Evolutionary conservation across 2,888 invertebrate genomes (phyloP), one percentile per base, ranked within the genome.

Genomic region (Synergus umbraculus): DNA sequence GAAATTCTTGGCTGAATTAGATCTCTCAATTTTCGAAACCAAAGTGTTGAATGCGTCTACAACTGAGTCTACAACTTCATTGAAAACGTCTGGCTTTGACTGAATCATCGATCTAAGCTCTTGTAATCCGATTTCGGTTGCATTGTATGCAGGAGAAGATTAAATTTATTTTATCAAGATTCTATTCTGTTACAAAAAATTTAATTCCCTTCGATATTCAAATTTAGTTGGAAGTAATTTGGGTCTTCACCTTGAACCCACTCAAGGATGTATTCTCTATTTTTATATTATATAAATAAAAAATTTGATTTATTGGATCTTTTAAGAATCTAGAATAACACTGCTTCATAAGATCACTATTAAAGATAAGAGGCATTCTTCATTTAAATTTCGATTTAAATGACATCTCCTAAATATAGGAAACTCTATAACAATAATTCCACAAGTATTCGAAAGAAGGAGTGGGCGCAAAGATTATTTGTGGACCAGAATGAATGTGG

Each of bases 61-160:
- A 49, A 49, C 12, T n/a, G 49, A 49, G 15, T 49, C n/a, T n/a
- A 69, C 44, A 46, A 49, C 46, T 46, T 46, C 13, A 67, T 46
- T 69, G 46, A 41, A 65, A 41, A 65, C 41, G 8, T 66, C 18
- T 29, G 29, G 3, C 29, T 67, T 64, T 67, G 44, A 44, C 46
- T 60, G 49, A 69, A 49, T 69, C 49, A 49, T 18, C 44, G 22
- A 22, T 69, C 37, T 69, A 69, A 69, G 69, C 69, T 69, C 69
- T 49, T 69, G 69, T 69, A 49, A 69, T 69, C 69, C 15, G 69
- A 69, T 69, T 69, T 69, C 46, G 37, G n/a, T 37, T 9, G 46
- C 49, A 18, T 69, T 69, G 44, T 69, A 37, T 15, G 4, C n/a
- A 44, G 46, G 12, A 67, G 46, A 46, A 9, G 60, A 60, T 18